Conservation (phyloP, 2,113 vertebrate genomes). For the Barnardius zonarius region DNA sequence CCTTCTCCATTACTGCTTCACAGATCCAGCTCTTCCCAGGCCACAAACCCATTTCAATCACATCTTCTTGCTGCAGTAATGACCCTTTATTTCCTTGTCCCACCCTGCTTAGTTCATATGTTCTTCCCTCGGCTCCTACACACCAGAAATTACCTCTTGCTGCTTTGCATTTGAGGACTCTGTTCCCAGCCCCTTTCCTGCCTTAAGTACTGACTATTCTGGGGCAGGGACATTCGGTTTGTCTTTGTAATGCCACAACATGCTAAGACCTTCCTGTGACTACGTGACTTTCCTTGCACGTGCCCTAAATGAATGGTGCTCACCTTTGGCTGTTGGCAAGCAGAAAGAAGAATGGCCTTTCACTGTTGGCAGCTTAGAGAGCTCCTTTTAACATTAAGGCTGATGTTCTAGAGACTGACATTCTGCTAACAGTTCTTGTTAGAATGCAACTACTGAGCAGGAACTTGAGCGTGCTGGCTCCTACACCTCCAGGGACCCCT, state of each 20-base stretch:
- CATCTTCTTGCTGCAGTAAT: neutral
- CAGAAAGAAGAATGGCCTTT: neutral
- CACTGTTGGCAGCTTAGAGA: neutral
- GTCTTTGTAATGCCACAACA: neutral
- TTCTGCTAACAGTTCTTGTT: neutral
- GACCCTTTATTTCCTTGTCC: neutral
- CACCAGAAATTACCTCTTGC: neutral
- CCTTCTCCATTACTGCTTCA: neutral
- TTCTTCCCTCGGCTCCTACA: neutral
- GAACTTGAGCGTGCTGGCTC: neutral
- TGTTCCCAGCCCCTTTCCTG: neutral
- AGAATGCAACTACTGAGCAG: neutral
- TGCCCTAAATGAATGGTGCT: neutral
- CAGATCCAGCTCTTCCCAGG: neutral
- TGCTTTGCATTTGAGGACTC: neutral
- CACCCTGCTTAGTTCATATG: neutral
- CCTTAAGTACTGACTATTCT: neutral
- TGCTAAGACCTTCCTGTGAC: neutral
- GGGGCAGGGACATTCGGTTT: neutral
- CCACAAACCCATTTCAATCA: neutral
- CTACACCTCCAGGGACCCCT: neutral
- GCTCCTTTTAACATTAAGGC: neutral
- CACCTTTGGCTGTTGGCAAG: neutral
- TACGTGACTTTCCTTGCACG: neutral
- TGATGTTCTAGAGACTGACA: neutral